Evolutionary conservation across 2,888 invertebrate genomes (phyloP), one percentile per base, ranked within the genome.

Genomic region (Prosapia bicincta): DNA sequence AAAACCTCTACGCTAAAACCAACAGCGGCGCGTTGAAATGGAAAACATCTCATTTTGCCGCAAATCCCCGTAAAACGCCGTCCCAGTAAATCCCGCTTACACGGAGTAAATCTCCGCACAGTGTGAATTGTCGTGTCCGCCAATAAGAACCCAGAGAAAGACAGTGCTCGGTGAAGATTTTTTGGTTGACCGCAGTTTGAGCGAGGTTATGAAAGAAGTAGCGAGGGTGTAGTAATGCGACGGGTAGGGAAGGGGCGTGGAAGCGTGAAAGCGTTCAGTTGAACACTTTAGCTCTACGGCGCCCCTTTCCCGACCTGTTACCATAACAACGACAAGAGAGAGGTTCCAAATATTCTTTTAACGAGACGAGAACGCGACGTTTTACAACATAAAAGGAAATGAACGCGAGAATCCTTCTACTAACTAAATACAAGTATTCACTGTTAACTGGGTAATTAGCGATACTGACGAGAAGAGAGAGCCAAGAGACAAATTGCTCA

Each of bases 171-270:
- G 54, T 54, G 54, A n/a, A 20, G 54, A 54, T 54, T 54, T 54
- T 54, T 54, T 54, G 20, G 54, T 54, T 54, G 54, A 54, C 54
- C 54, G 20, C 54, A 20, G 5, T 54, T 20, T 20, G 6, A 15
- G 10, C 5, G 26, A 69, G 25, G 26, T 69, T 69, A 32, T 30
- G 23, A 26, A 26, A 54, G 73, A 43, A 38, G 43, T 67, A 67
- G 69, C 74, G 70, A 74, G 77, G 76, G 73, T 76, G 20, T 43
- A 26, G 74, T 54, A 71, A 65, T 43, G 76, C 72, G 72, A 38
- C 69, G 38, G 74, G 75, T 68, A 66, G 72, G 77, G 66, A 28
- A 66, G 30, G 70, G 38, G 77, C 65, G 76, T 78, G 78, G 78
- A 78, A 79, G 78, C 77, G 78, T 25, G 65, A 43, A 72, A 30